phyloP scores from a whole-genome alignment of 2,797 vertebrate genomes.

The Enteromius argenteus region DNA sequence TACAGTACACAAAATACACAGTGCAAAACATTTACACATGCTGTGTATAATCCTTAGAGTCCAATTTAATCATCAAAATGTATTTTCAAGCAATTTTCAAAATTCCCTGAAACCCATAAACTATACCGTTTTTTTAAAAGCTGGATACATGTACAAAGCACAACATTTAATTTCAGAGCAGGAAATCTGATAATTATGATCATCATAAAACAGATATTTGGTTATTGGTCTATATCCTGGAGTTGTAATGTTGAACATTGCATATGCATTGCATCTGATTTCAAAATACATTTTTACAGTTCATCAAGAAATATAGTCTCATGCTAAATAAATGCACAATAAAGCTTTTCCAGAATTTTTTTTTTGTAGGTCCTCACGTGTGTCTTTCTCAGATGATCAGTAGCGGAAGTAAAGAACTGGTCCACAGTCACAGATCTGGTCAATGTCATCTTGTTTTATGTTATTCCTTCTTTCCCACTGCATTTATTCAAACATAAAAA shows the following conservation, averaged over 20 bases:
- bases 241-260: neutral
- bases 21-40: neutral
- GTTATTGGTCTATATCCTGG: neutral
- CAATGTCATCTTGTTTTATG: neutral
- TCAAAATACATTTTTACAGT: neutral
- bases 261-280: neutral
- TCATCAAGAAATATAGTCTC: neutral
- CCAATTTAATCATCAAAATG: neutral
- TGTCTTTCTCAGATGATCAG: neutral
- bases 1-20: neutral
- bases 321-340: neutral
- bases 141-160: neutral
- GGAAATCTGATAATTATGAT: neutral
- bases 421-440: neutral
- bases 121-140: neutral
- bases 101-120: neutral
- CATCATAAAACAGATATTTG: neutral
- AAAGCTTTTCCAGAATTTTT: neutral
- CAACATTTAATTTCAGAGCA: neutral
- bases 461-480: neutral
- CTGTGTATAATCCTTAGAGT: neutral
- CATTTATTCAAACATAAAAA: neutral
- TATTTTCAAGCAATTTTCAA: neutral
- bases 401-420: neutral
- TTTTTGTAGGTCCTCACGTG: neutral